phyloP scores from a whole-genome alignment of 1,140 invertebrate species.

The Teleogryllus occipitalis region DNA sequence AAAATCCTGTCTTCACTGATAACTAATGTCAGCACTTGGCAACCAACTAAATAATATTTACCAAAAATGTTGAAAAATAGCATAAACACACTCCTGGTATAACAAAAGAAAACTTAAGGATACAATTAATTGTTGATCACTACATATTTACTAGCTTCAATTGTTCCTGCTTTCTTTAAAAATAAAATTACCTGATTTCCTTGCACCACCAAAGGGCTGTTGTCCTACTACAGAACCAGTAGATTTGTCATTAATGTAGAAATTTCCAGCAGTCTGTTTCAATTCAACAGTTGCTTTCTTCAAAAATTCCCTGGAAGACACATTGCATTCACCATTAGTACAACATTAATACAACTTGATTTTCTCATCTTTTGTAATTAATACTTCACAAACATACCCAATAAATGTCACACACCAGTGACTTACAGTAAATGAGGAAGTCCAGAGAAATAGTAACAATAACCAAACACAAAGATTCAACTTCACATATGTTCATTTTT shows the following conservation, averaged over 20 bases:
- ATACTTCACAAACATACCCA: neutral
- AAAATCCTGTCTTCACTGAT: no score
- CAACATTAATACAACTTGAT: slow-evolving; percentile 8
- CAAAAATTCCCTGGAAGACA: slow-evolving; percentile 45
- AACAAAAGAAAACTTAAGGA: neutral
- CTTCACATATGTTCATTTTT: no score
- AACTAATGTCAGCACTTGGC: no score
- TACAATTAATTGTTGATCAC: neutral
- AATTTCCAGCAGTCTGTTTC: slow-evolving; percentile 87
- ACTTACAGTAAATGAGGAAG: no score
- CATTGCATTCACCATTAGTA: neutral
- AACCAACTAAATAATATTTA: neutral
- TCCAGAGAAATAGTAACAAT: no score
- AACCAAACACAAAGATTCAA: no score
- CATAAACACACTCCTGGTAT: neutral
- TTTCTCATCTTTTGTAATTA: neutral
- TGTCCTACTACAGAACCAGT: slow-evolving; percentile 98
- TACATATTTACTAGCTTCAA: neutral
- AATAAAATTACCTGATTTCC: slow-evolving; percentile 66
- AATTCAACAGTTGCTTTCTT: slow-evolving; percentile 64
- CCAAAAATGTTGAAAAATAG: neutral
- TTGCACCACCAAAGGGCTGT: slow-evolving; percentile 94
- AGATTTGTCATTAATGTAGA: slow-evolving; percentile 98
- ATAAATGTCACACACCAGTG: neutral
- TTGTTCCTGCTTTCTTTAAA: neutral